phyloP scores from a whole-genome alignment of 2,888 invertebrate species.

The Sussaba pulchella region DNA sequence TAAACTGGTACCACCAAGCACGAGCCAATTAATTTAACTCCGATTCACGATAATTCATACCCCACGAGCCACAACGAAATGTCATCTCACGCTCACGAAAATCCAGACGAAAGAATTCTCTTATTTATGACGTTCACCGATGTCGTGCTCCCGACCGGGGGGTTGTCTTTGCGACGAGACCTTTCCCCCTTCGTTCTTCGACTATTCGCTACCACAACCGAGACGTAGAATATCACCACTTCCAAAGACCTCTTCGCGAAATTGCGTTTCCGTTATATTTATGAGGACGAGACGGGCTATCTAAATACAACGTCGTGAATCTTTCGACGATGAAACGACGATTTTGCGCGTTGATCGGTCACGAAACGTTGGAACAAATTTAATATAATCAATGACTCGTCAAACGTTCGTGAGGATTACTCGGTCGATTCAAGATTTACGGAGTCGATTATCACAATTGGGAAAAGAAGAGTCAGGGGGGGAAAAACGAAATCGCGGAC shows the following conservation, averaged over 20 bases:
- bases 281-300: conserved; percentile 5
- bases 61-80: conserved; percentile 36
- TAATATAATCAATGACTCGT: not conserved
- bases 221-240: conserved; percentile 63
- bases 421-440: not conserved
- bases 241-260: not conserved
- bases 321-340: not conserved
- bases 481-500: not conserved
- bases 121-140: conserved; percentile 74
- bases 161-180: too few relatives aligned
- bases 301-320: conserved; percentile 10
- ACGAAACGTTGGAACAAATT: not conserved
- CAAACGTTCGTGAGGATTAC: not conserved
- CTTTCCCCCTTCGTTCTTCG: conserved; percentile 60
- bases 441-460: not conserved
- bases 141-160: conserved; percentile 66
- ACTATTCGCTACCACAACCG: conserved; percentile 59
- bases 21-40: conserved; percentile 75
- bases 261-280: conserved; percentile 22
- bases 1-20: conserved; percentile 71
- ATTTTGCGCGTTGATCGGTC: not conserved
- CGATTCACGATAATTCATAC: conserved; percentile 62
- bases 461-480: too few relatives aligned
- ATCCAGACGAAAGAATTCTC: conserved; percentile 49
- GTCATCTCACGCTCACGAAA: conserved; percentile 58